phyloP scores from a whole-genome alignment of 2,797 vertebrate species.

The Oryzias dopingdopingensis region DNA sequence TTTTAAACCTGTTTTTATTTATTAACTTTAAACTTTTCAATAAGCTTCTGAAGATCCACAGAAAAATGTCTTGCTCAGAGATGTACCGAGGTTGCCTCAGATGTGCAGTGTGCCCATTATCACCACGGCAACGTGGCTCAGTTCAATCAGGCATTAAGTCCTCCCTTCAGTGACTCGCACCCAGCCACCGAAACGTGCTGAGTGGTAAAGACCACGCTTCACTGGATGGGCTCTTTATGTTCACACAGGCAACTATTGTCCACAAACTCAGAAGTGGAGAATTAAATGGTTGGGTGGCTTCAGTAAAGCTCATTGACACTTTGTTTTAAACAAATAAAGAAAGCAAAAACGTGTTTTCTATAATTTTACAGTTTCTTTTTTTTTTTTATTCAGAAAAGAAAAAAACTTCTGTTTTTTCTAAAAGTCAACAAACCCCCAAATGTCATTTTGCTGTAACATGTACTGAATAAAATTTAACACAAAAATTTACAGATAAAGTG shows the following conservation, averaged over 20 bases:
- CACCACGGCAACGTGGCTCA: constrained; percentile 48
- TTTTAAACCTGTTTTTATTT: not conserved
- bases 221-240: constrained; percentile 16
- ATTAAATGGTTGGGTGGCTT: constrained; percentile 5
- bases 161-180: constrained; percentile 31
- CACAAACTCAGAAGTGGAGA: constrained; percentile 11
- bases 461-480: too few relatives aligned
- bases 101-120: constrained; percentile 35
- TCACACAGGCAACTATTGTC: constrained; percentile 30
- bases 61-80: constrained; percentile 16
- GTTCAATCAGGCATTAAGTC: constrained; percentile 38
- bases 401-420: too few relatives aligned
- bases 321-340: not conserved
- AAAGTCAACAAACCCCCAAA: too few relatives aligned
- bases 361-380: too few relatives aligned
- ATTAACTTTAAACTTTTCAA: constrained; percentile 22
- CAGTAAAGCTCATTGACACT: too few relatives aligned
- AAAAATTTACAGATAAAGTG: too few relatives aligned
- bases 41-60: not conserved
- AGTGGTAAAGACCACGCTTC: constrained; percentile 26
- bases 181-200: constrained; percentile 6
- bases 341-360: too few relatives aligned
- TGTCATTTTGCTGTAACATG: too few relatives aligned
- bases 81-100: constrained; percentile 5
- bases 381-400: too few relatives aligned